Base-by-base conservation (phyloP, 2,888 invertebrate species). In the Thymelicus sylvestris region DNA sequence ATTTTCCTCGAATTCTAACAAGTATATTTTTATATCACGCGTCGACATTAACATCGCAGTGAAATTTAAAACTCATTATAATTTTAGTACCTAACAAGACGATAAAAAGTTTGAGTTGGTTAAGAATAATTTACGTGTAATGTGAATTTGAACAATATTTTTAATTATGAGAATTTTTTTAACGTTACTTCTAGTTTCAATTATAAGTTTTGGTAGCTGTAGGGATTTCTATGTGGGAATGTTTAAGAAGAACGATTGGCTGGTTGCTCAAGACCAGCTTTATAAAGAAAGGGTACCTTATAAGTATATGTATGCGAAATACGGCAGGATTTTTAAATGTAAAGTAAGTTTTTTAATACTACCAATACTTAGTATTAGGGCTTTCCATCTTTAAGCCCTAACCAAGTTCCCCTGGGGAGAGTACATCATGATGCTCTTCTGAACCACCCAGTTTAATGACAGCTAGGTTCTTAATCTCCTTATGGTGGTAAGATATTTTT, bases 141-240 rank as follows among this genome's bases (percentile, higher is more conserved):
- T 68, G 44, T 38, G 44, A 12, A 15, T 59, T 64, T 57, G 38
- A 64, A 62, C 52, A 52, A 69, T 38, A 57, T 12, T 41, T 55
- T 59, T 60, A 47, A 66, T 38, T 55, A 74, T 74, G 74, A 73
- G 70, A 7, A 39, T 8, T 31, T 70, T 52, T 72, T 31, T 66
- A 47, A 61, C 47, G 47, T 12, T 74, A 48, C 39, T 67, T 66
- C 39, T 66, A 63, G 38, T 71, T 66, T 63, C 24, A 41, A 41
- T 69, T 19, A 31, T 57, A 10, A 63, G 79, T 60, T 66, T 75
- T 13, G 75, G 77, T 31, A 57, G 73, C 39, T 83, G 85, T 73
- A 83, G 87, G 73, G 89, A 90, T 78, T 90, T 84, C 71, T 88
- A 89, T 59, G 75, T 86, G 0, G 92, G 92, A 2, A 87, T 91